A percentile compares a stretch with the other conserved stretches of the same genome.
phyloP scores from a whole-genome alignment of 2,888 invertebrate genomes.

The Drosophila sordidula region DNA sequence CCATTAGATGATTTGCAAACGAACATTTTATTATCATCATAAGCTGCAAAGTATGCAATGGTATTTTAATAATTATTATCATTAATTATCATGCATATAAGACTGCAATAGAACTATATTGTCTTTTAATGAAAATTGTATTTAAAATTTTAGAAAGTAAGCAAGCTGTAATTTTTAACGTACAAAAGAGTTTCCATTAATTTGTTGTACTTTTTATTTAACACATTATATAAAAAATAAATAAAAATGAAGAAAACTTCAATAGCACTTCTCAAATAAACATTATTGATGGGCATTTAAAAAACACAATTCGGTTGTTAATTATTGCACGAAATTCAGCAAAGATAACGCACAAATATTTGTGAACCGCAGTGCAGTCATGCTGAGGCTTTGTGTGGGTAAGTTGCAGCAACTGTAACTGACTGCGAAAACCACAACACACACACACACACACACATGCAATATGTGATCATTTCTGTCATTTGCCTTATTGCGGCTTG shows the following conservation, averaged over 20 bases:
- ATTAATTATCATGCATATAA: background rate
- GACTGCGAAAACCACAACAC: slow-evolving; percentile 36
- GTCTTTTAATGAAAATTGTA: too few species aligned
- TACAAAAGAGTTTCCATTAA: too few species aligned
- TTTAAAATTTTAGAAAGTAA: too few species aligned
- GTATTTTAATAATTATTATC: background rate
- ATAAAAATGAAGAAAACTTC: too few species aligned
- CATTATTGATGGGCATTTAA: too few species aligned
- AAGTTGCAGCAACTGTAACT: slow-evolving; percentile 3
- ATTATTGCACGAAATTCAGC: background rate
- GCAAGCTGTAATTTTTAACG: too few species aligned
- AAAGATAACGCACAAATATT: background rate
- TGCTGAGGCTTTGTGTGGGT: background rate
- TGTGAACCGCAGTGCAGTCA: background rate
- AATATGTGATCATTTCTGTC: slow-evolving; percentile 30
- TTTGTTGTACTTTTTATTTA: too few species aligned
- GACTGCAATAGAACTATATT: background rate
- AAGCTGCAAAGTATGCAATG: background rate
- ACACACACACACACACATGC: slow-evolving; percentile 2
- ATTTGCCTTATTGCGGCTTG: slow-evolving; percentile 30
- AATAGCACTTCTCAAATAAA: too few species aligned
- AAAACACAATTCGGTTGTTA: too few species aligned
- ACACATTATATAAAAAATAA: too few species aligned
- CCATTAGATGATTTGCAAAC: too few species aligned
- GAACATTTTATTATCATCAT: too few species aligned